phyloP scores from a whole-genome alignment of 2,113 vertebrate genomes.

The Nesoenas mayeri region DNA sequence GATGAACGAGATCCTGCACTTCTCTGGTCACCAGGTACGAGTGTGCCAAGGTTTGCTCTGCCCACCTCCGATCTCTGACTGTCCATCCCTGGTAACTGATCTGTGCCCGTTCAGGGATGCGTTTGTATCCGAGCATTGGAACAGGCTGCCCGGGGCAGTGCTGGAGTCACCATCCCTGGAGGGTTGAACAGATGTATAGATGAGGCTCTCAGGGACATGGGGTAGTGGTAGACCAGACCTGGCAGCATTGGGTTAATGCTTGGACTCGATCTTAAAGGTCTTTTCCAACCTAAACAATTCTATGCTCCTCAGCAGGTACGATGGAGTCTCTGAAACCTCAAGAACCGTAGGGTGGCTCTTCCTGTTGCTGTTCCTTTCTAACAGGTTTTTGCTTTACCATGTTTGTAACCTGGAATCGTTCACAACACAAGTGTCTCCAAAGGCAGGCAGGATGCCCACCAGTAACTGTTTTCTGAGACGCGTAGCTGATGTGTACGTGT shows the following conservation, averaged over 20 bases:
- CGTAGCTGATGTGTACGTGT: accelerated
- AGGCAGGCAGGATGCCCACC: not conserved
- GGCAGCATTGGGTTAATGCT: too few species aligned
- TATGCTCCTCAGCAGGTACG: not conserved
- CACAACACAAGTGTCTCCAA: accelerated
- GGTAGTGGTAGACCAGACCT: too few species aligned
- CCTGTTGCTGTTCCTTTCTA: not conserved
- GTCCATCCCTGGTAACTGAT: not conserved
- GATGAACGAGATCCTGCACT: not conserved
- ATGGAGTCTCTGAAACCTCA: not conserved
- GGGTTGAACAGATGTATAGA: too few species aligned
- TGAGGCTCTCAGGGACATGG: too few species aligned
- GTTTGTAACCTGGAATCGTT: not conserved
- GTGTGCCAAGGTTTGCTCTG: not conserved
- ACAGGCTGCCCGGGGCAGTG: too few species aligned
- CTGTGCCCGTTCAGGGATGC: not conserved
- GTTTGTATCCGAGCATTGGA: accelerated
- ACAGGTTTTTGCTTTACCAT: accelerated
- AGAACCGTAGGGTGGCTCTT: not conserved
- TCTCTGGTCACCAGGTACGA: not conserved
- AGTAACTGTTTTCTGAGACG: accelerated
- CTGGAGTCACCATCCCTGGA: too few species aligned
- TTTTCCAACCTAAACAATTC: too few species aligned
- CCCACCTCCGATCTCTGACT: not conserved
- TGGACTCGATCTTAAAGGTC: too few species aligned